Conservation (phyloP, 1,140 invertebrate species). For the Drosophila bipectinata region DNA sequence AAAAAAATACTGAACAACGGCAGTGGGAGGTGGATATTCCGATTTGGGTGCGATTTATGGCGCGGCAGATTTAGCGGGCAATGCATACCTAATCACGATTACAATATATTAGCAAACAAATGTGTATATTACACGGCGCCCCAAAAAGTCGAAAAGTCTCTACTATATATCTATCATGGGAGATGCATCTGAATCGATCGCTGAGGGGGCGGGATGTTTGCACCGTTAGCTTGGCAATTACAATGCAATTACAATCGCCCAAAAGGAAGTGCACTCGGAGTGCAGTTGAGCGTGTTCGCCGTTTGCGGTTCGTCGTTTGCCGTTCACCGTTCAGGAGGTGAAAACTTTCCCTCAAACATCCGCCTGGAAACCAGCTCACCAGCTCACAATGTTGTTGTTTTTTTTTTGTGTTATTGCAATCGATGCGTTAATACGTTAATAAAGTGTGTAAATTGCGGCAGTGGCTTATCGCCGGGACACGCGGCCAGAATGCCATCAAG, state of each 20-base stretch:
- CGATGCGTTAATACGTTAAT: slow-evolving; percentile 83
- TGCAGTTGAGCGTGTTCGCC: slow-evolving; percentile 70
- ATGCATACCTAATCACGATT: slow-evolving; percentile 78
- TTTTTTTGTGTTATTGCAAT: slow-evolving; percentile 20
- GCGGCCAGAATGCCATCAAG: slow-evolving; percentile 44
- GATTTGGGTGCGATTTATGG: slow-evolving; percentile 77
- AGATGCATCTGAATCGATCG: slow-evolving; percentile 43
- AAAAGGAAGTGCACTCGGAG: slow-evolving; percentile 66
- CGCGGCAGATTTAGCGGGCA: slow-evolving; percentile 74
- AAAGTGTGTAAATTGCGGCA: slow-evolving; percentile 79
- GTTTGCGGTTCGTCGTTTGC: slow-evolving; percentile 43
- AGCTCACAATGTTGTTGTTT: slow-evolving; percentile 10
- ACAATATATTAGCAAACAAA: slow-evolving; percentile 75
- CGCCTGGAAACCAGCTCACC: slow-evolving; percentile 41
- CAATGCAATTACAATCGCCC: slow-evolving; percentile 71
- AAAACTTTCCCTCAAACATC: slow-evolving; percentile 41
- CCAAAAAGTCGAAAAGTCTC: neutral
- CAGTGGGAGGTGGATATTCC: slow-evolving; percentile 47
- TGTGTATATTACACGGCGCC: slow-evolving; percentile 77
- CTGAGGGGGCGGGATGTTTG: slow-evolving; percentile 31
- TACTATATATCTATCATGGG: neutral
- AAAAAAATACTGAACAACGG: slow-evolving; percentile 7
- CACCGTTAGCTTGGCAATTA: slow-evolving; percentile 76
- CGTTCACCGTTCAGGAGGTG: slow-evolving; percentile 35
- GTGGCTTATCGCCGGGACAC: slow-evolving; percentile 63